These are phyloP conservation scores for Nibea coibor DNA, from an alignment of 2,113 vertebrate genomes.

Conservation along the genomic window DNA sequence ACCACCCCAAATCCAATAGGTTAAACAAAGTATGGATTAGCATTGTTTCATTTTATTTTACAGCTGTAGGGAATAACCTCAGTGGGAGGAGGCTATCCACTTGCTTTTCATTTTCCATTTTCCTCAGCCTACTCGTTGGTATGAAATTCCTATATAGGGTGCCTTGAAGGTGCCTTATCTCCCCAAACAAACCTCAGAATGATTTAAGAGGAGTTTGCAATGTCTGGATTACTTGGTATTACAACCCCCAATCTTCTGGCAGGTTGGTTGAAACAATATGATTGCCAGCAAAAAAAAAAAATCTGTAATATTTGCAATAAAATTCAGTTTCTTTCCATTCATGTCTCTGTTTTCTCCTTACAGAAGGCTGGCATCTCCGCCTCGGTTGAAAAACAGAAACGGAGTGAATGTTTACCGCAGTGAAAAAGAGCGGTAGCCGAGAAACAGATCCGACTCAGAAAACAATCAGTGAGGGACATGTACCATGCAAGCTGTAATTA, in stretches of 20 bases:
- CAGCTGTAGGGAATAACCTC: conserved; percentile 52
- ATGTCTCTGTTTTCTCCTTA: conserved; percentile 6
- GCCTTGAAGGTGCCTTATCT: conserved; percentile 47
- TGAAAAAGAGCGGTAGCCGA: neutral
- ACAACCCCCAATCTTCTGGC: conserved; percentile 1
- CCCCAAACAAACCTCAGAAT: conserved; percentile 44
- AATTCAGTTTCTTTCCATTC: neutral
- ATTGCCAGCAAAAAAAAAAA: neutral
- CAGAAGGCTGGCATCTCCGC: neutral
- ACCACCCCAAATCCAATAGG: conserved; percentile 5
- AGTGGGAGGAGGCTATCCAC: conserved; percentile 43
- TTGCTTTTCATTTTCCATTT: conserved; percentile 47
- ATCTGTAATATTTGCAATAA: neutral
- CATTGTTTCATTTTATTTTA: conserved; percentile 48
- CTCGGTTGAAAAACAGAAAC: neutral
- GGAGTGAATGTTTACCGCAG: neutral
- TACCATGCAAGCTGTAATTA: conserved; percentile 28
- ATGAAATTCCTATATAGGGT: conserved; percentile 18
- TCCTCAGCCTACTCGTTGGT: conserved; percentile 35
- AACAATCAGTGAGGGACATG: conserved; percentile 3
- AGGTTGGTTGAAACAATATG: conserved; percentile 21
- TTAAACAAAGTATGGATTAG: conserved; percentile 18
- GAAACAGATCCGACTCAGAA: conserved; percentile 8
- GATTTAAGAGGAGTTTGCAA: conserved; percentile 30
- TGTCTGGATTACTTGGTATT: conserved; percentile 11